Evolutionary conservation across 1,140 invertebrate genomes (phyloP).

Genomic region (Musca vetustissima): DNA sequence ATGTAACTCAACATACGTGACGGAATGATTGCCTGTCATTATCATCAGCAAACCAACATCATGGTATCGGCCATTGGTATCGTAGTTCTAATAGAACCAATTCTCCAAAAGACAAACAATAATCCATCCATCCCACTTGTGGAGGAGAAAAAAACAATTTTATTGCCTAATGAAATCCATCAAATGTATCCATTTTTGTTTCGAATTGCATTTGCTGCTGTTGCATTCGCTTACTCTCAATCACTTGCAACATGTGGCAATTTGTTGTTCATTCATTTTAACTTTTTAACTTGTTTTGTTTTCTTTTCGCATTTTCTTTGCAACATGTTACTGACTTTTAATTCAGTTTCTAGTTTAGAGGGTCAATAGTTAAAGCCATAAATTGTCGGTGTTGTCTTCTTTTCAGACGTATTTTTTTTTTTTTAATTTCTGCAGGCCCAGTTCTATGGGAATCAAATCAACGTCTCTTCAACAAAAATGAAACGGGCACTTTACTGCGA

Average conservation of each 20-base stretch:
- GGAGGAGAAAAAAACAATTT: no score
- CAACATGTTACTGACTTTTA: background rate
- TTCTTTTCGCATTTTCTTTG: background rate
- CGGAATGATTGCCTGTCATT: background rate
- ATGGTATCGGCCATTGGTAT: background rate
- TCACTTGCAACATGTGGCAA: background rate
- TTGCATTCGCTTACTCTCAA: background rate
- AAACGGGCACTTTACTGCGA: no score
- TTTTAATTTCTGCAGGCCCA: no score
- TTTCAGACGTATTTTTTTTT: no score
- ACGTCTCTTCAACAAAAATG: no score
- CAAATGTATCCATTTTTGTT: no score
- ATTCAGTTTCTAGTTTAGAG: background rate
- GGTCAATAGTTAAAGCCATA: slow-evolving; percentile 18
- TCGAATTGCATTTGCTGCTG: no score
- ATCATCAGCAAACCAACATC: no score
- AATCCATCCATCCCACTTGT: no score
- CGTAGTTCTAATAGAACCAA: background rate
- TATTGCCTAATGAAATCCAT: no score
- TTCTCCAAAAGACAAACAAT: background rate
- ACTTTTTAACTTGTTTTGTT: background rate
- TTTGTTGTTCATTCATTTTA: background rate
- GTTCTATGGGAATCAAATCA: no score
- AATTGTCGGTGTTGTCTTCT: background rate
- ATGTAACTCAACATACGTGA: background rate